Conservation (phyloP, 2,113 vertebrate genomes). For the Callipepla squamata region DNA sequence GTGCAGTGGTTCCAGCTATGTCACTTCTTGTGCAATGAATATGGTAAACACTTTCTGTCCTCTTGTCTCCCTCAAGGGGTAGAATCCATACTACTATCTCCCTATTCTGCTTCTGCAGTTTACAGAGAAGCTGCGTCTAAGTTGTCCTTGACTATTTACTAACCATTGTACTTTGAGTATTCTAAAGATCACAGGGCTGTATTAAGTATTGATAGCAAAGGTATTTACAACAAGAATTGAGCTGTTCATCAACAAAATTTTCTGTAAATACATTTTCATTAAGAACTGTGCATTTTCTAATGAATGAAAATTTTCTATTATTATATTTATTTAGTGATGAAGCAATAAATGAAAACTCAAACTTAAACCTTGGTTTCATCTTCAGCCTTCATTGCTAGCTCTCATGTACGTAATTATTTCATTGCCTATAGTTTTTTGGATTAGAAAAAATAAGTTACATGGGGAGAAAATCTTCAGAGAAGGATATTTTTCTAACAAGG, state of each 20-base stretch:
- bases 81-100: not conserved
- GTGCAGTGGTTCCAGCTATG: not conserved
- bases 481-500: not conserved
- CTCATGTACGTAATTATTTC: not conserved
- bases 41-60: not conserved
- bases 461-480: no score
- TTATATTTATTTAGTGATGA: not conserved
- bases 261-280: not conserved
- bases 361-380: not conserved
- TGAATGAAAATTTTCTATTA: not conserved
- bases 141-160: not conserved
- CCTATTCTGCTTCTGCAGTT: not conserved
- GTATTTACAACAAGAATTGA: not conserved
- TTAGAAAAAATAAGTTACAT: not conserved
- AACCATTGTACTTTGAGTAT: not conserved
- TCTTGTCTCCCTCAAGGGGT: not conserved
- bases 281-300: accelerated
- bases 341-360: not conserved
- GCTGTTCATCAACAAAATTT: not conserved
- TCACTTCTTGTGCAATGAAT: not conserved
- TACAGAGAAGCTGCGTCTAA: not conserved
- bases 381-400: not conserved
- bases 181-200: accelerated
- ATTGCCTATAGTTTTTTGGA: not conserved
- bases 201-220: not conserved